These are phyloP conservation scores for Falcunculus frontatus DNA, from an alignment of 2,113 vertebrate species.

Conservation along the genomic window DNA sequence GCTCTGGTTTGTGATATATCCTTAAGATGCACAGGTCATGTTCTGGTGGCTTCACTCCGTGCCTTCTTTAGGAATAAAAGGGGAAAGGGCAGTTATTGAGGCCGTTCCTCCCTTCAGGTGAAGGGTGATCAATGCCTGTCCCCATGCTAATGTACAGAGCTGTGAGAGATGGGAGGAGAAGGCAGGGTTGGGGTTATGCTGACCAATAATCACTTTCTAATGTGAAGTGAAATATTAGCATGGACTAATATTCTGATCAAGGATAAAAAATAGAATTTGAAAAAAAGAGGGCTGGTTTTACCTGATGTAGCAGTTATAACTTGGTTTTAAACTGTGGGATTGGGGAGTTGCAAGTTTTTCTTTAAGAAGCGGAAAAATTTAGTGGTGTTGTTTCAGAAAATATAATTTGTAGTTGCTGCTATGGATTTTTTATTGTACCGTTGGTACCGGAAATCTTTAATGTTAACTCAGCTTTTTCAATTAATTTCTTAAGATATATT, in stretches of 20 bases:
- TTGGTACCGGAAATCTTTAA: background rate
- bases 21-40: background rate
- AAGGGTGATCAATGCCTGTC: background rate
- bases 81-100: background rate
- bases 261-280: background rate
- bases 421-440: background rate
- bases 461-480: background rate
- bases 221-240: background rate
- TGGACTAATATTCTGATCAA: background rate
- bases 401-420: background rate
- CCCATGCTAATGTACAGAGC: background rate
- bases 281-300: background rate
- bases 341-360: background rate
- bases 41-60: background rate
- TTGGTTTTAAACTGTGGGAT: background rate
- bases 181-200: background rate
- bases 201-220: background rate
- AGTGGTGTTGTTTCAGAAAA: background rate
- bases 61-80: background rate
- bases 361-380: background rate
- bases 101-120: background rate
- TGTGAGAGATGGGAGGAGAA: background rate
- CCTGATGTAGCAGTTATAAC: background rate
- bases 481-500: background rate
- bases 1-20: background rate